phyloP scores from a whole-genome alignment of 2,888 invertebrate species.

The Sarcophaga rosellei region DNA sequence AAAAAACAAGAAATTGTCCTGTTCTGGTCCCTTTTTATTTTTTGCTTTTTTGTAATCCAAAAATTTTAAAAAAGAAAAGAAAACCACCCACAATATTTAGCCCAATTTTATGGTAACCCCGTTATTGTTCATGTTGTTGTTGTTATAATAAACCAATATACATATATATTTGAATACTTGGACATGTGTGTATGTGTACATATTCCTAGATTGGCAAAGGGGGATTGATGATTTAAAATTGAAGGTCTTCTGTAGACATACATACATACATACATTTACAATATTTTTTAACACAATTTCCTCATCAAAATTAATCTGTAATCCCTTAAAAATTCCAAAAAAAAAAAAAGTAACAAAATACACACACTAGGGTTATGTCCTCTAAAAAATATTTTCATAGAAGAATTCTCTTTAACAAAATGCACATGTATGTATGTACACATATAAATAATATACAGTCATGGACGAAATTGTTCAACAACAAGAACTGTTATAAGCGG shows the following conservation, averaged over 20 bases:
- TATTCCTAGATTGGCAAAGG: not conserved
- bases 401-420: not conserved
- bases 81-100: slow-evolving; percentile 61
- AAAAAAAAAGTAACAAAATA: slow-evolving; percentile 23
- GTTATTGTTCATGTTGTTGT: not conserved
- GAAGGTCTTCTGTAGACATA: not conserved
- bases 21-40: slow-evolving; percentile 44
- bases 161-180: not conserved
- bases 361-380: slow-evolving; percentile 27
- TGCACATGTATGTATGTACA: not conserved
- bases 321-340: slow-evolving; percentile 29
- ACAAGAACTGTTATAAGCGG: too few species aligned
- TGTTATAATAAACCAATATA: slow-evolving; percentile 45
- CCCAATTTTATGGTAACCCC: slow-evolving; percentile 45
- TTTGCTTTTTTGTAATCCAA: slow-evolving; percentile 44
- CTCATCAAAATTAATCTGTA: slow-evolving; percentile 5
- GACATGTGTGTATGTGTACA: not conserved
- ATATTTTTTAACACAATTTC: slow-evolving; percentile 33
- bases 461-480: not conserved
- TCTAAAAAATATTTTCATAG: slow-evolving; percentile 37
- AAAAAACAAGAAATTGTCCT: slow-evolving; percentile 43
- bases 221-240: slow-evolving; percentile 4
- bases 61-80: slow-evolving; percentile 9
- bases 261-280: not conserved
- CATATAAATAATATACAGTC: not conserved